Percentiles rank a stretch among this genome's conserved stretches.
phyloP scores from a whole-genome alignment of 2,888 invertebrate genomes.

The Aleiodes alternator region DNA sequence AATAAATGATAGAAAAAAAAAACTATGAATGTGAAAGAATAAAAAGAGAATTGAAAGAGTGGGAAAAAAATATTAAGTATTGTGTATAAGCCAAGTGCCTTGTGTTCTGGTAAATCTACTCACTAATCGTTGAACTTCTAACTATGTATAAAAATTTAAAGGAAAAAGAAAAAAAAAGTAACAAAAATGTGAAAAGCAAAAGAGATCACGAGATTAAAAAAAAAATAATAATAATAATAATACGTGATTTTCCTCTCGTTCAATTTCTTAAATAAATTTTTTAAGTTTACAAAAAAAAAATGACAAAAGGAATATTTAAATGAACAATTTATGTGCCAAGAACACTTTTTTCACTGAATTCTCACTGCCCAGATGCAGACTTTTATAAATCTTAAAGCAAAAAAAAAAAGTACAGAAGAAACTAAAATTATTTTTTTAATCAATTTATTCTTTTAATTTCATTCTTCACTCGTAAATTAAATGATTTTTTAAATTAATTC shows the following conservation, averaged over 20 bases:
- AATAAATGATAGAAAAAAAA: slow-evolving; percentile 45
- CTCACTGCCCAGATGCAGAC: slow-evolving; percentile 38
- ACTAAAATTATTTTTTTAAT: slow-evolving; percentile 26
- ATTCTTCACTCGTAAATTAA: slow-evolving; percentile 28
- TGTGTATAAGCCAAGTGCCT: slow-evolving; percentile 75
- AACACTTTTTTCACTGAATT: slow-evolving; percentile 29
- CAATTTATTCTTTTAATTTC: slow-evolving; percentile 30
- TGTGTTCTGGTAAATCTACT: slow-evolving; percentile 72
- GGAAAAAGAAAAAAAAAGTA: slow-evolving; percentile 12
- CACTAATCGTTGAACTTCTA: slow-evolving; percentile 74
- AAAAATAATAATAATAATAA: neutral
- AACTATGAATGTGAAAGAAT: slow-evolving; percentile 56
- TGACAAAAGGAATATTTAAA: too few relatives aligned
- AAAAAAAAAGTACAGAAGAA: slow-evolving; percentile 36
- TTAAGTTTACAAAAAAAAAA: neutral
- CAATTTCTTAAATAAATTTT: slow-evolving; percentile 5
- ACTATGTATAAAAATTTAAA: slow-evolving; percentile 64
- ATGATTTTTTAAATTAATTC: slow-evolving; percentile 1
- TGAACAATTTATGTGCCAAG: slow-evolving; percentile 38
- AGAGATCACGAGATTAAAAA: slow-evolving; percentile 47
- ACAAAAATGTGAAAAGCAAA: slow-evolving; percentile 50
- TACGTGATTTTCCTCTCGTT: slow-evolving; percentile 31
- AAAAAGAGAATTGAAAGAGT: slow-evolving; percentile 52
- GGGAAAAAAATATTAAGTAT: slow-evolving; percentile 65
- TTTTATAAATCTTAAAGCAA: slow-evolving; percentile 15